A percentile compares a stretch with the other conserved stretches of the same genome.
These are phyloP conservation scores for Cotesia congregata DNA, from an alignment of 2,888 invertebrate species.

Conservation along the genomic window DNA sequence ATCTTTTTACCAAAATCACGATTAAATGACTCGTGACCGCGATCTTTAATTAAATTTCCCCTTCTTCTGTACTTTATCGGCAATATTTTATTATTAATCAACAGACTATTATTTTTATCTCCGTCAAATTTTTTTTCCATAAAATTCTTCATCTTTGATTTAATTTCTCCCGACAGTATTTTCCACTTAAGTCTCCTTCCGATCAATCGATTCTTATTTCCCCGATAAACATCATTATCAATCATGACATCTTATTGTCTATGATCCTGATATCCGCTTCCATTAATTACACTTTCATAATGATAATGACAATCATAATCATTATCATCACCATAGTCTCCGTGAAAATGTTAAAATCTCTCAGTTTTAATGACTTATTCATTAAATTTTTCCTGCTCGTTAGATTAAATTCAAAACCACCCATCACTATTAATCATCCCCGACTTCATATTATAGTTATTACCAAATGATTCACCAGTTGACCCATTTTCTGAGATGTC, in stretches of 20 bases:
- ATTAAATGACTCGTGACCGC: background rate
- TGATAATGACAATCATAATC: background rate
- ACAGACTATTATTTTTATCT: background rate
- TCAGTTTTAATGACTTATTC: background rate
- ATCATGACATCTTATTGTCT: background rate
- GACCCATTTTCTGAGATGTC: background rate
- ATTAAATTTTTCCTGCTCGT: background rate
- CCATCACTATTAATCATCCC: background rate
- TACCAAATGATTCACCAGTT: background rate
- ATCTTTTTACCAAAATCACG: background rate
- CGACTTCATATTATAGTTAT: background rate
- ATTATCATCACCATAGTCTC: background rate
- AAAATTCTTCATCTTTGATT: background rate
- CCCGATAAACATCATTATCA: background rate
- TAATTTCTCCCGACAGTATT: background rate
- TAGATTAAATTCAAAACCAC: background rate
- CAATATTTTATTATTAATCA: background rate
- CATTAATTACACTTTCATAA: background rate
- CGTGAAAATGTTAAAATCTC: background rate
- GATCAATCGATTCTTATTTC: slow-evolving; percentile 12
- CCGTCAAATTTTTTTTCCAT: background rate
- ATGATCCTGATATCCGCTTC: background rate
- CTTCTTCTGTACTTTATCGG: background rate
- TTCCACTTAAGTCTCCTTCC: background rate
- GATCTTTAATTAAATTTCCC: background rate